A percentile compares a stretch with the other conserved stretches of the same genome.
Conservation (phyloP, 1,140 invertebrate species). For the Chlorops oryzae region DNA sequence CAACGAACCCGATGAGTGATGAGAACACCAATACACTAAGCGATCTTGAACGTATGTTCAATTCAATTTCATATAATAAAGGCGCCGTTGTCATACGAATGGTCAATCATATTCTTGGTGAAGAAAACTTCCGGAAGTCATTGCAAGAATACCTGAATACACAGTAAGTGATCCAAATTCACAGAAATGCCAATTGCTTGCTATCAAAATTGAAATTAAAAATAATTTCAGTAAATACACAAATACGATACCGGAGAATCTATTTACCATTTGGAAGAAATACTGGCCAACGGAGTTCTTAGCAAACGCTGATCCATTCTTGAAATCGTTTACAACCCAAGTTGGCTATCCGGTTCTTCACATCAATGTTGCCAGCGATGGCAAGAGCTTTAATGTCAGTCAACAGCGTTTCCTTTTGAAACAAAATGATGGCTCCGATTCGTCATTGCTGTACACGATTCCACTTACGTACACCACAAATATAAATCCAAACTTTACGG, state of each 20-base stretch:
- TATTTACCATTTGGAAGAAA: conserved; percentile 55
- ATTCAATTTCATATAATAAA: conserved; percentile 58
- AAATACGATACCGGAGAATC: conserved; percentile 54
- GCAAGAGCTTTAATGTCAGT: conserved; percentile 22
- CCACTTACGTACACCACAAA: conserved; percentile 57
- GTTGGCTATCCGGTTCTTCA: conserved; percentile 67
- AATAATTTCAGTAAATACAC: too few relatives aligned
- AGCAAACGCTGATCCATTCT: conserved; percentile 42
- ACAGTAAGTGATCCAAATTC: conserved; percentile 45
- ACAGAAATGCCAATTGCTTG: neutral
- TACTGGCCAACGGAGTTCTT: conserved; percentile 30
- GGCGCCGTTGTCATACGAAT: conserved; percentile 67
- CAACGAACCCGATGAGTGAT: conserved; percentile 58
- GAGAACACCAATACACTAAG: conserved; percentile 48
- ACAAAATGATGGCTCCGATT: conserved; percentile 29
- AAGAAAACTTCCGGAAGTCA: conserved; percentile 56
- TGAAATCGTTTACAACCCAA: conserved; percentile 68
- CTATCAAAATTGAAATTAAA: too few relatives aligned
- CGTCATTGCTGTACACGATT: conserved; percentile 52
- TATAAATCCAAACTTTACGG: conserved; percentile 50
- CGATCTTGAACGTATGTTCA: conserved; percentile 54
- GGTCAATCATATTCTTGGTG: conserved; percentile 66
- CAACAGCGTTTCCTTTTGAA: conserved; percentile 54
- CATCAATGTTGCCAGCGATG: conserved; percentile 37
- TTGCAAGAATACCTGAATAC: conserved; percentile 53